phyloP scores from a whole-genome alignment of 2,888 invertebrate genomes.

The Anaspis maculata region DNA sequence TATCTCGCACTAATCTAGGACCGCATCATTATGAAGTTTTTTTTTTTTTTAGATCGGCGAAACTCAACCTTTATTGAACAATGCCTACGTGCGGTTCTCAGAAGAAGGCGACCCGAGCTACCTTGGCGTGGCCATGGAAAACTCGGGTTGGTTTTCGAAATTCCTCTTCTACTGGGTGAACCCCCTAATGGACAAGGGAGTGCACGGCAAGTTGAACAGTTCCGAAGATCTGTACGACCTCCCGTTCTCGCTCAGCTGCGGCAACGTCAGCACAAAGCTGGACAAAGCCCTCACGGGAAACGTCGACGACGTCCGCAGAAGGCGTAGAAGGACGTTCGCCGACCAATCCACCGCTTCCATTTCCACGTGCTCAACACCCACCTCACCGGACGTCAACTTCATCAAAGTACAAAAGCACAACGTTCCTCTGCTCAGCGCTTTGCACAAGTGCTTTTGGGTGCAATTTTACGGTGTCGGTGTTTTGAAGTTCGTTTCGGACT shows the following conservation, averaged over 20 bases:
- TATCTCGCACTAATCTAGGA: neutral
- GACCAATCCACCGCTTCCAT: constrained; percentile 6
- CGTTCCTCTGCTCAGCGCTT: constrained; percentile 54
- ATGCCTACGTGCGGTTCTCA: constrained; percentile 56
- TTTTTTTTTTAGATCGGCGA: constrained; percentile 24
- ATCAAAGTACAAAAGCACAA: constrained; percentile 29
- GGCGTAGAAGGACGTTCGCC: constrained; percentile 1
- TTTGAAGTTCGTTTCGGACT: constrained; percentile 74
- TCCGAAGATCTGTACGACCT: constrained; percentile 79
- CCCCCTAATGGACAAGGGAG: constrained; percentile 74
- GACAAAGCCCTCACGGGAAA: constrained; percentile 50
- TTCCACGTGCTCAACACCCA: constrained; percentile 11
- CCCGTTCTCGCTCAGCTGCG: constrained; percentile 57
- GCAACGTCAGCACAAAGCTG: constrained; percentile 52
- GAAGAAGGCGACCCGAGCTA: constrained; percentile 60
- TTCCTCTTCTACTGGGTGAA: constrained; percentile 84
- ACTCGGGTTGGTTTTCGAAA: constrained; percentile 58
- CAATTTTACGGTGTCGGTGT: constrained; percentile 81
- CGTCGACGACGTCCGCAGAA: constrained; percentile 39
- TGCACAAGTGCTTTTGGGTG: constrained; percentile 68
- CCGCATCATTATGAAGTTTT: neutral
- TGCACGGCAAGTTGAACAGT: constrained; percentile 59
- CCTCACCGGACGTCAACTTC: constrained; percentile 16
- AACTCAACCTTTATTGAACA: constrained; percentile 31
- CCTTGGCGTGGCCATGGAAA: constrained; percentile 77